Evolutionary conservation across 1,140 invertebrate genomes (phyloP), one percentile per base, ranked within the genome.

Genomic region (Heliothis subflexa): DNA sequence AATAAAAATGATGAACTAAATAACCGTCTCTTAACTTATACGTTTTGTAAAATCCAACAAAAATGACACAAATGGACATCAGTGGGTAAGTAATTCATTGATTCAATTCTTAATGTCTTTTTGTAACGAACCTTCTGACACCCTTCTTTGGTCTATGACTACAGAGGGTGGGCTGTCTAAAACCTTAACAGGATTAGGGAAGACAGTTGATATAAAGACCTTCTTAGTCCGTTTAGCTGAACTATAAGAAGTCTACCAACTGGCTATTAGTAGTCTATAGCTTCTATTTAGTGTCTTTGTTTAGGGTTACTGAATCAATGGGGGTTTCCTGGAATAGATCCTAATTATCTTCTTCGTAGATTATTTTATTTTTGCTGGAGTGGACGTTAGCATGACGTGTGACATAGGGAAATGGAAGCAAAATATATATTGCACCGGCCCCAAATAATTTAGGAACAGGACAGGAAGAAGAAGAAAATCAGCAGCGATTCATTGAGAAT

Each of bases 181-280:
- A 66, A 68, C 64, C 64, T 52, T 68, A 68, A 68, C 21, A 68
- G 64, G 64, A 68, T 68, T 68, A 68, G 64, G 16, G 10, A 68
- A 68, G 47, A 68, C 47, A 50, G 64, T 18, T 68, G 64, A 68
- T 68, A 68, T 68, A 28, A 68, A 68, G 64, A 68, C 18, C 64
- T 68, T 28, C 64, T 68, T 50, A 68, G 64, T 50, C 64, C 21
- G 47, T 68, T 68, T 50, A 68, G 47, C 45, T 52, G 47, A 47
- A 68, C 64, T 68, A 68, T 52, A 18, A 12, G 13, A 14, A 13
- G n/a, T 13, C 61, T 47, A 68, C 5, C 21, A 50, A 25, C 45
- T 18, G 16, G 10, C 45, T 66, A 66, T 66, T 66, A 25, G 62
- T 2, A 11, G 21, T 10, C 40, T 47, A 14, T 28, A 52, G 16